phyloP scores from a whole-genome alignment of 2,113 vertebrate species.

The Tilapia sparmanii region DNA sequence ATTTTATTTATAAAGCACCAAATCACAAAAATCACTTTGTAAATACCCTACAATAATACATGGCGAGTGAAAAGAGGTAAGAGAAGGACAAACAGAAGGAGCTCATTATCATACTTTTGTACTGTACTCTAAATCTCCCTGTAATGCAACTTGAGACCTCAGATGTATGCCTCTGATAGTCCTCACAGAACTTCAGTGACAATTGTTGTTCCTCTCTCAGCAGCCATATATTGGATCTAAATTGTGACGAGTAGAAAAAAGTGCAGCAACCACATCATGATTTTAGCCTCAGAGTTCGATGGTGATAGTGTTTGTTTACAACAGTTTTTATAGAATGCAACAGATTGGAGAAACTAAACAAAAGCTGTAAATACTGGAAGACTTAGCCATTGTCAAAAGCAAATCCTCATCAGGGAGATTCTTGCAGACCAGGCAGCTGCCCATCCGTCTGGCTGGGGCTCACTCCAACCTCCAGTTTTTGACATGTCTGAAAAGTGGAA shows the following conservation, averaged over 20 bases:
- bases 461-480: background rate
- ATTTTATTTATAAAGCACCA: background rate
- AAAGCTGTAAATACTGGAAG: background rate
- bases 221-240: background rate
- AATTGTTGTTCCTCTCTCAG: background rate
- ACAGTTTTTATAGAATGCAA: background rate
- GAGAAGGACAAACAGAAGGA: background rate
- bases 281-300: background rate
- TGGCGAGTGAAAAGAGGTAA: background rate
- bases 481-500: conserved; percentile 19
- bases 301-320: background rate
- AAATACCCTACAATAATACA: background rate
- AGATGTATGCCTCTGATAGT: background rate
- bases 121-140: conserved; percentile 32
- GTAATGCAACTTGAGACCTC: conserved; percentile 5
- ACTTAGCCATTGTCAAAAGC: background rate
- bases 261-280: background rate
- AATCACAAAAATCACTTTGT: background rate
- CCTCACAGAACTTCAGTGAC: background rate
- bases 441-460: background rate
- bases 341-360: background rate
- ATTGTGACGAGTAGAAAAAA: background rate
- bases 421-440: background rate
- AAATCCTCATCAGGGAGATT: background rate
- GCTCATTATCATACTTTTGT: conserved; percentile 19